These are phyloP conservation scores for Pavo muticus DNA, from an alignment of 2,113 vertebrate genomes.

Conservation along the genomic window DNA sequence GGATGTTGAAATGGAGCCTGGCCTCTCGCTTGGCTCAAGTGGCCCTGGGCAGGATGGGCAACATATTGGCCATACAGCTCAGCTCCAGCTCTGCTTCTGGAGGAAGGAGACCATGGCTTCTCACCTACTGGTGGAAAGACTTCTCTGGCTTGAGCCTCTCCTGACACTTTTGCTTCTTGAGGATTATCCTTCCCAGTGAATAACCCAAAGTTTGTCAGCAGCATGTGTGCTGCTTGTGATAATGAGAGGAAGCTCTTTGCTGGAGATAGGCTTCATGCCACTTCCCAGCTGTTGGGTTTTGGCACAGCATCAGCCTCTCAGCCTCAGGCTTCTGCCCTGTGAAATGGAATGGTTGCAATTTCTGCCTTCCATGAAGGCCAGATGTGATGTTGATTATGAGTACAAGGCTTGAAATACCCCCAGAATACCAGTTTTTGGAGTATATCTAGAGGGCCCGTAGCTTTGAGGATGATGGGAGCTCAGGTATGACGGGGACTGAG, in stretches of 20 bases:
- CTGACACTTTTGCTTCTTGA: background rate
- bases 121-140: background rate
- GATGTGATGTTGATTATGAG: background rate
- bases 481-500: background rate
- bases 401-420: background rate
- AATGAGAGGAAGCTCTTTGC: background rate
- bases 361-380: background rate
- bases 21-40: background rate
- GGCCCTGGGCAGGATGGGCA: background rate
- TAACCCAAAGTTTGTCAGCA: background rate
- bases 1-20: slow-evolving; percentile 54
- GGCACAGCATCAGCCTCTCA: background rate
- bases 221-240: background rate
- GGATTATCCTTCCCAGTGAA: background rate
- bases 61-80: background rate
- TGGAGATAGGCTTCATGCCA: background rate
- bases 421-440: background rate
- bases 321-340: background rate
- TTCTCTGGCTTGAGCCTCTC: background rate
- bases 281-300: background rate
- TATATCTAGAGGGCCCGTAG: background rate
- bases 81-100: background rate
- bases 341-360: background rate
- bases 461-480: background rate
- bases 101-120: background rate